Evolutionary conservation across 2,113 vertebrate genomes (phyloP), one percentile per base, ranked within the genome.

Genomic region (Pachycephala philippinensis): DNA sequence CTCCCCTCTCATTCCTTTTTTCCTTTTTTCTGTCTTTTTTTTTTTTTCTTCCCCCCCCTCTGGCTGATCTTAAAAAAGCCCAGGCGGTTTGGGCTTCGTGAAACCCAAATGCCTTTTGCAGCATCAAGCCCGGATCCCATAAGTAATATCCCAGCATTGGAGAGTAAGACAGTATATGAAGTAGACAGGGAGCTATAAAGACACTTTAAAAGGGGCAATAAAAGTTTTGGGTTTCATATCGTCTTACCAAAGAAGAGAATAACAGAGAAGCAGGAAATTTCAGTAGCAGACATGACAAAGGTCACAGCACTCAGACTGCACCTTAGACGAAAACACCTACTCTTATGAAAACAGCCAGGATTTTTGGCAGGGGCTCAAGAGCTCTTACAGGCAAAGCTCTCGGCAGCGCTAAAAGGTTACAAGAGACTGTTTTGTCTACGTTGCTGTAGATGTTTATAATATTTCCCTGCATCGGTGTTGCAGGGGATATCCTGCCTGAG

Each of bases 181-280:
- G 98, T 85, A 91, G 97, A 95, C 66, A 27, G 98, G 97, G 98
- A 98, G 97, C 97, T 93, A 94, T 97, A 96, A 98, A 98, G 97
- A 92, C 94, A 54, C 84, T 97, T 98, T 98, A 98, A 98, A 97
- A 98, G 98, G 97, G 94, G 98, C 98, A 98, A 98, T 98, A 98
- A 98, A 98, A 97, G 98, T 98, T 97, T 98, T 98, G 97, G 98
- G 98, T 98, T 98, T 98, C 98, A 98, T 97, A 97, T 98, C 96
- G 23, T 97, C 98, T 98, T 97, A 94, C 97, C 76, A 89, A 95
- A 97, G 97, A 98, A 87, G 97, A 97, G 97, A 98, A 97, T 96
- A 98, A 96, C 98, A 98, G 97, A 98, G 96, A 96, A 87, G 98
- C 98, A 97, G 98, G 98, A 98, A 98, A 97, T 98, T 96, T 98